Evolutionary conservation across 64 coral and sea anemone genomes (phyloP), one percentile per base, ranked within the genome.

Genomic region (Montipora cactus): DNA sequence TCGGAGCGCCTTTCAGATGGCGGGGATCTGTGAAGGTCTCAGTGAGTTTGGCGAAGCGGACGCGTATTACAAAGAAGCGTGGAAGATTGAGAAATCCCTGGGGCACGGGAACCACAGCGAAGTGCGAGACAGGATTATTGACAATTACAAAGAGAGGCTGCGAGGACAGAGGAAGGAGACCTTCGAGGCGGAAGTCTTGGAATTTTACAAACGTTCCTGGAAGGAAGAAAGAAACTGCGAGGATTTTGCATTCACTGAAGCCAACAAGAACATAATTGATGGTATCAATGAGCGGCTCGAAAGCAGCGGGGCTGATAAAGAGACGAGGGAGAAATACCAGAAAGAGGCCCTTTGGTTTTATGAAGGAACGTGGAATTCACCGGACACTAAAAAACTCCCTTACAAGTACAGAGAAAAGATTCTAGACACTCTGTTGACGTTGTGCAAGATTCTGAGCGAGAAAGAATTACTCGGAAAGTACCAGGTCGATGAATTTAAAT

Each of bases 1-100:
- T 2, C 67, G 81, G 5, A 92, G 90, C 28, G 73, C 81, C 47
- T 92, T 84, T 15, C 88, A 90, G 47, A 70, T 92, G 80, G 90
- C 68, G 9, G 49, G 64, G 5, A 75, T 83, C 15, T 92, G 74
- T 48, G 49, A 18, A 50, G 5, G 12, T 45, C 52, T 92, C 4
- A 52, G 66, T 8, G 44, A 92, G 1, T 59, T 15, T 66, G 71
- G 78, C 8, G 57, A 85, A 77, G 90, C 90, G 8, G 70, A 84
- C 53, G 75, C 86, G 58, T 85, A 68, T 47, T 92, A 75, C 58
- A 53, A 85, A 58, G 61, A 92, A 48, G 90, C 90, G 1, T 92
- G 82, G 55, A 74, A 59, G 51, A 86, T 92, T 81, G 90, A 92
- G 21, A 73, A 85, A 62, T 62, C 79, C 46, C 48, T 92, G 44